Percentiles rank a stretch among this genome's conserved stretches.
phyloP scores from a whole-genome alignment of 2,113 vertebrate species.

The Myodes glareolus region DNA sequence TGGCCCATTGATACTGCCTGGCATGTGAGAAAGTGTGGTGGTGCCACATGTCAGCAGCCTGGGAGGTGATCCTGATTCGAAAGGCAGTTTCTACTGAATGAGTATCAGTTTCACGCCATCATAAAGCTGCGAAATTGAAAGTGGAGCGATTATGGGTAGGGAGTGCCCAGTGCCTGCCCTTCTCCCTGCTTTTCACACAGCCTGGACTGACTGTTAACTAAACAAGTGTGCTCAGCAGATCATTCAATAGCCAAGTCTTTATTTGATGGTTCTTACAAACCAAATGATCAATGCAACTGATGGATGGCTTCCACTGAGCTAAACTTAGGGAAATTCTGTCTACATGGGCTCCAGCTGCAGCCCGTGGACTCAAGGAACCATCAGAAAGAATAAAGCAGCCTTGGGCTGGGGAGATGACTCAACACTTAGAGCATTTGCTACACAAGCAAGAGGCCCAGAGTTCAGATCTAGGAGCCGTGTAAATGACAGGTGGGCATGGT shows the following conservation, averaged over 20 bases:
- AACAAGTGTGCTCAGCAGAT: background rate
- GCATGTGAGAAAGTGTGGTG: background rate
- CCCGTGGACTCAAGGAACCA: background rate
- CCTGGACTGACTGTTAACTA: background rate
- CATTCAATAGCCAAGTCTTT: background rate
- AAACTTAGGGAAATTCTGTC: background rate
- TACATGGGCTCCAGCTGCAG: background rate
- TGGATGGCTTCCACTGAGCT: background rate
- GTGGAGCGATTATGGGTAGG: background rate
- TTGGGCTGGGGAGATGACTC: background rate
- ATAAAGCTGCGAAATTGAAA: background rate
- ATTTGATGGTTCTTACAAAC: background rate
- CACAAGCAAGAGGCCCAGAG: background rate
- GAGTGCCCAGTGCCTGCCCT: background rate
- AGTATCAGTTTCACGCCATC: background rate
- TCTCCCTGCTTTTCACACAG: no score
- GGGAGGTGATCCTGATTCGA: background rate
- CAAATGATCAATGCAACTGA: background rate
- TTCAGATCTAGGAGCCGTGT: background rate
- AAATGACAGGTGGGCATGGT: background rate
- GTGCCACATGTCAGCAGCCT: background rate
- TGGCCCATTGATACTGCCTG: no score
- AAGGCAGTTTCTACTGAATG: background rate
- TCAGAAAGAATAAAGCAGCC: background rate
- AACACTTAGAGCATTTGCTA: background rate